Evolutionary conservation across 2,797 vertebrate species (phyloP).

Genomic region (Chanos chanos): DNA sequence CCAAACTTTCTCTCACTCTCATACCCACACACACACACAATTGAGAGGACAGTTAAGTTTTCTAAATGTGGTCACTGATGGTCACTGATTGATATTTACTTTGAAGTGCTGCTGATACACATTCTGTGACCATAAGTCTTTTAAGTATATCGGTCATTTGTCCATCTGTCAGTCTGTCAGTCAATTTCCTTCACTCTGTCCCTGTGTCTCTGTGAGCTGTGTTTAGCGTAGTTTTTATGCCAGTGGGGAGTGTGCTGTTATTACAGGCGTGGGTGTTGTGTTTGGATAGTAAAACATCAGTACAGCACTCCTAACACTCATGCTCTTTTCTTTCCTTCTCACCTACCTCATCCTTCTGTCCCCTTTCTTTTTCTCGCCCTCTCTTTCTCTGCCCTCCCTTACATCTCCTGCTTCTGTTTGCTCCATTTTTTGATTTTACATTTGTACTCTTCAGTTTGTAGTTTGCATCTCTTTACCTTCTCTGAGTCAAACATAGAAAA

Average conservation of each 20-base stretch:
- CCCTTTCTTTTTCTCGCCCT: background rate
- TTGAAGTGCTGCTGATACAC: background rate
- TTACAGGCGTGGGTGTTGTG: slow-evolving; percentile 28
- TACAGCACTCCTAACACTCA: slow-evolving; percentile 6
- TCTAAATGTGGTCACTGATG: too few relatives aligned
- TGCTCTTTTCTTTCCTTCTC: background rate
- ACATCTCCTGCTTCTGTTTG: background rate
- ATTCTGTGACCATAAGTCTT: background rate
- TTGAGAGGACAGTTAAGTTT: too few relatives aligned
- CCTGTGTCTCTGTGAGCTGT: background rate
- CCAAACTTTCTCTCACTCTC: slow-evolving; percentile 8
- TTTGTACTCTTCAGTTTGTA: background rate
- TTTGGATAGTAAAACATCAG: slow-evolving; percentile 32
- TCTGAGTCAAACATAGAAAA: too few relatives aligned
- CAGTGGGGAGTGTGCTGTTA: slow-evolving; percentile 20
- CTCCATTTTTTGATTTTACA: too few relatives aligned
- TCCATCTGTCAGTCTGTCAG: background rate
- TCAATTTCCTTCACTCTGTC: background rate
- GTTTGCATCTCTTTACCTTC: too few relatives aligned
- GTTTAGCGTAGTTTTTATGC: background rate
- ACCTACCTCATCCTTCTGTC: too few relatives aligned
- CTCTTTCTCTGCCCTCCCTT: background rate
- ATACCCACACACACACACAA: slow-evolving; percentile 9
- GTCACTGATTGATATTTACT: too few relatives aligned
- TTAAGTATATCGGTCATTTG: background rate